Evolutionary conservation across 2,113 vertebrate genomes (phyloP).

Genomic region (Prolemur simus): DNA sequence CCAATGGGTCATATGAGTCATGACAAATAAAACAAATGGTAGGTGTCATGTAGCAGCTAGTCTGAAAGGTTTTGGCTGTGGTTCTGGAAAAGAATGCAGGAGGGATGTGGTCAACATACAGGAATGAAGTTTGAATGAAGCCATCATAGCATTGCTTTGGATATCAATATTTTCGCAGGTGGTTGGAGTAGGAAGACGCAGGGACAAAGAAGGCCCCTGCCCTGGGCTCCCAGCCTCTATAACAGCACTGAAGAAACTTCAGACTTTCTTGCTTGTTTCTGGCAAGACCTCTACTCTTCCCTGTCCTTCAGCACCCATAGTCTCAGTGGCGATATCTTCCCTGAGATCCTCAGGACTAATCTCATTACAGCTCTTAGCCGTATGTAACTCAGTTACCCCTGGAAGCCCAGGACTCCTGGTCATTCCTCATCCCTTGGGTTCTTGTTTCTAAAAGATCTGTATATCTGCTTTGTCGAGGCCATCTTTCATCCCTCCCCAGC

Average conservation of each 20-base stretch:
- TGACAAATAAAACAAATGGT: conserved; percentile 48
- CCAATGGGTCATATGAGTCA: conserved; percentile 26
- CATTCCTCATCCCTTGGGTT: not conserved
- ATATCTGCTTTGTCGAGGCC: not conserved
- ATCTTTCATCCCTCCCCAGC: not conserved
- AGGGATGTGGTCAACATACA: conserved; percentile 1
- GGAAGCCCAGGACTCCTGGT: not conserved
- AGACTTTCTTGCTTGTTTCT: not conserved
- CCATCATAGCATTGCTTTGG: not conserved
- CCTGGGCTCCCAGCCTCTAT: not conserved
- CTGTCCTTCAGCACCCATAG: not conserved
- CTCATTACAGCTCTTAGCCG: not conserved
- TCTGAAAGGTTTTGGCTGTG: conserved; percentile 43
- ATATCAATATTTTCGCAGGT: not conserved
- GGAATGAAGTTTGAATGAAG: not conserved
- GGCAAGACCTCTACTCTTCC: not conserved
- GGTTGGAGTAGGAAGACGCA: not conserved
- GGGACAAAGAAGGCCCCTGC: not conserved
- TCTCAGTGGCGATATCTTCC: not conserved
- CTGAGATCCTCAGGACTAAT: not conserved
- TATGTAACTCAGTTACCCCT: not conserved
- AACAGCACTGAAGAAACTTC: not conserved
- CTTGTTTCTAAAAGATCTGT: not conserved
- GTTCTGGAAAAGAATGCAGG: conserved; percentile 43
- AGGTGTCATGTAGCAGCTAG: conserved; percentile 21